Conservation (phyloP, 2,888 invertebrate genomes). For the Dromius quadrimaculatus region DNA sequence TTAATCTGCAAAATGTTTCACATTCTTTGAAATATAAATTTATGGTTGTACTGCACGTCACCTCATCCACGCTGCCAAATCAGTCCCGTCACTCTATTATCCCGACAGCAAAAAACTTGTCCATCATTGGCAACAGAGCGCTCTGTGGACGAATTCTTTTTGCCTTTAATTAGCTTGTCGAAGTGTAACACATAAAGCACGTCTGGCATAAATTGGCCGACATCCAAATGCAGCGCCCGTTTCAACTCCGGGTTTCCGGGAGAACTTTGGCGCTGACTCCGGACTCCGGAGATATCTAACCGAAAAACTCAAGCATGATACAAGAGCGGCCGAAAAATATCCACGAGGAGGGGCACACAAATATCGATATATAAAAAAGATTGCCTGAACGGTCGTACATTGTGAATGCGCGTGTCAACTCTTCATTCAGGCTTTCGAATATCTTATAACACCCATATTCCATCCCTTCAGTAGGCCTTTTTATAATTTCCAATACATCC, state of each 20-base stretch:
- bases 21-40: neutral
- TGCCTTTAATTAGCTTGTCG: slow-evolving; percentile 35
- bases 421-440: too few relatives aligned
- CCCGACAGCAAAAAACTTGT: neutral
- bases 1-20: neutral
- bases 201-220: slow-evolving; percentile 8
- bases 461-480: too few relatives aligned
- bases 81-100: neutral
- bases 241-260: neutral
- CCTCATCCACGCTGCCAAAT: slow-evolving; percentile 12
- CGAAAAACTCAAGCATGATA: slow-evolving; percentile 27
- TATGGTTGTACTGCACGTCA: too few relatives aligned
- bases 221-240: slow-evolving; percentile 3
- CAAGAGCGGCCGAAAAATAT: too few relatives aligned
- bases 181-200: slow-evolving; percentile 29
- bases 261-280: slow-evolving; percentile 14
- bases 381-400: too few relatives aligned
- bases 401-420: too few relatives aligned
- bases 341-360: too few relatives aligned
- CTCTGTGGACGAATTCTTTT: slow-evolving; percentile 9
- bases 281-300: neutral
- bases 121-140: neutral
- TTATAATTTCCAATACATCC: too few relatives aligned
- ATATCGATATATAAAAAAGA: too few relatives aligned
- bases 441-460: too few relatives aligned